phyloP scores from a whole-genome alignment of 2,113 vertebrate species.

The Podilymbus podiceps region DNA sequence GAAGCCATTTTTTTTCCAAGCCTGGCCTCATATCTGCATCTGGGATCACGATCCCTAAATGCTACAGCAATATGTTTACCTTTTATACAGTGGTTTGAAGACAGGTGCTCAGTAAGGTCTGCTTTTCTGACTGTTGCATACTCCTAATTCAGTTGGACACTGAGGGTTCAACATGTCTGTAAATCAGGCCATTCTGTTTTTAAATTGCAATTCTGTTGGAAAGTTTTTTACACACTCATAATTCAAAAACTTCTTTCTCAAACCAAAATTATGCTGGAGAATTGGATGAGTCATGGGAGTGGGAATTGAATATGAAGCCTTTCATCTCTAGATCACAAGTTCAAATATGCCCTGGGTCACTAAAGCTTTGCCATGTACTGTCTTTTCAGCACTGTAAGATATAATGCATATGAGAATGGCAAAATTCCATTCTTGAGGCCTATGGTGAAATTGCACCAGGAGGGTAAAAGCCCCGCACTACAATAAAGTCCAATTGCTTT shows the following conservation, averaged over 20 bases:
- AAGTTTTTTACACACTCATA: neutral
- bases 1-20: neutral
- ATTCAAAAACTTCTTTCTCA: constrained; percentile 48
- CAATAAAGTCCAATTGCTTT: neutral
- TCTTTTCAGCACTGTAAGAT: neutral
- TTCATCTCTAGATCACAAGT: constrained; percentile 53
- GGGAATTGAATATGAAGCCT: constrained; percentile 21
- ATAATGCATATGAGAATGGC: neutral
- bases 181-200: constrained; percentile 15
- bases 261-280: constrained; percentile 35
- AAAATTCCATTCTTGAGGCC: neutral
- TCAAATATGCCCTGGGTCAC: constrained; percentile 28
- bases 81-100: neutral
- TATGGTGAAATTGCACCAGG: neutral
- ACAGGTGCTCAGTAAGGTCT: neutral
- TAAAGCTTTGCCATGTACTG: constrained; percentile 9
- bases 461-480: neutral
- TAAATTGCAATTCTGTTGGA: neutral
- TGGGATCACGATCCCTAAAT: neutral
- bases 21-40: neutral
- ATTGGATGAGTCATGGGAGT: constrained; percentile 46
- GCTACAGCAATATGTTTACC: neutral
- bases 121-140: neutral
- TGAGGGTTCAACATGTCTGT: neutral
- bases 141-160: neutral